A percentile compares a stretch with the other conserved stretches of the same genome.
Evolutionary conservation across 2,797 vertebrate species (phyloP).

Genomic region (Graptemys geographica): DNA sequence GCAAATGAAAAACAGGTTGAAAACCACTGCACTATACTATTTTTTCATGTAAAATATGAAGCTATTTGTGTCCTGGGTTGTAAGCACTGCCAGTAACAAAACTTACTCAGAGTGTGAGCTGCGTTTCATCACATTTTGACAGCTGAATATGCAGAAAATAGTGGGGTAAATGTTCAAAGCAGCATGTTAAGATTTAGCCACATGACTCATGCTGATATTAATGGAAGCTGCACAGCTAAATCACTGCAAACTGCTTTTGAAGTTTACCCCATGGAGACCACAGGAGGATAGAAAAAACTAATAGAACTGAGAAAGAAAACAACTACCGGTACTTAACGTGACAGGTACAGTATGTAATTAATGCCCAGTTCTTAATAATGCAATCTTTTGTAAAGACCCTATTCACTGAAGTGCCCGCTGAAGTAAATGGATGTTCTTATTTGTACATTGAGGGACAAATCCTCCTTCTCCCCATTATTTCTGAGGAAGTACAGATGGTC

Average conservation of each 20-base stretch:
- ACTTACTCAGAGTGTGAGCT: conserved; percentile 5
- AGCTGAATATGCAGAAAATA: conserved; percentile 57
- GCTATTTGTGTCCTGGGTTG: not conserved
- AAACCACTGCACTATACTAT: not conserved
- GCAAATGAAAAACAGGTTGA: not conserved
- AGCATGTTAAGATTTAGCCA: conserved; percentile 32
- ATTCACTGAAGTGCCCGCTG: not conserved
- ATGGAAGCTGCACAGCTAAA: conserved; percentile 20
- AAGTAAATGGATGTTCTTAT: not conserved
- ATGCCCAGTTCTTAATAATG: not conserved
- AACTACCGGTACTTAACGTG: conserved; percentile 15
- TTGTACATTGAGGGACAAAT: not conserved
- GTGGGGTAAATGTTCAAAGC: conserved; percentile 50
- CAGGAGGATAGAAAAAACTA: conserved; percentile 8
- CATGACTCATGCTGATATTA: conserved; percentile 13
- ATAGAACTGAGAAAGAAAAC: conserved; percentile 34
- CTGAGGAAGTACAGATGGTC: fast-evolving
- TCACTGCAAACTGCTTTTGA: conserved; percentile 26
- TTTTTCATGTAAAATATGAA: not conserved
- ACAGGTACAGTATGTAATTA: not conserved
- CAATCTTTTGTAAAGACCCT: not conserved
- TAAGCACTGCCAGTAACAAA: not conserved
- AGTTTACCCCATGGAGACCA: conserved; percentile 12
- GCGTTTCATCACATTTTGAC: conserved; percentile 48
- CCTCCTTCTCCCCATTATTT: not conserved